phyloP scores from a whole-genome alignment of 2,797 vertebrate species.

The Tragelaphus eurycerus region DNA sequence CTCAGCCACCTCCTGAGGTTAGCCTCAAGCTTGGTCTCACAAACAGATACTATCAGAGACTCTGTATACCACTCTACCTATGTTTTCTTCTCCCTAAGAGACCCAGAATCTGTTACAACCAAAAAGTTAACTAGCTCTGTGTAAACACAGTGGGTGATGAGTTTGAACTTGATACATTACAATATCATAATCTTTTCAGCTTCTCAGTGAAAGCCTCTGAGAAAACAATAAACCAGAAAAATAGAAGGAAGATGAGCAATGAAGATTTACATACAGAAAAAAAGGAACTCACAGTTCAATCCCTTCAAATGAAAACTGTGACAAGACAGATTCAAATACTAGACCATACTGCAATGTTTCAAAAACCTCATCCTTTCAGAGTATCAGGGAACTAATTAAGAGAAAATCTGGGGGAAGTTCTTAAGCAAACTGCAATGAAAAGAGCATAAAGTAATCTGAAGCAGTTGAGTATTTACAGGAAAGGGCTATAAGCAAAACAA shows the following conservation, averaged over 20 bases:
- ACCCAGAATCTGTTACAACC: neutral
- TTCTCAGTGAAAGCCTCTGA: neutral
- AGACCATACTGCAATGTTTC: neutral
- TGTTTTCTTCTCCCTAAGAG: neutral
- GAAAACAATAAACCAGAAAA: neutral
- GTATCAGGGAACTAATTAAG: neutral
- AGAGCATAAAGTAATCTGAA: neutral
- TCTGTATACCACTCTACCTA: neutral
- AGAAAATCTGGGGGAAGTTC: neutral
- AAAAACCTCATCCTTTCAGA: neutral
- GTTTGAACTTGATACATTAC: neutral
- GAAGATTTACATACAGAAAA: neutral
- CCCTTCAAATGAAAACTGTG: neutral
- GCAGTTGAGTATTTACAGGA: neutral
- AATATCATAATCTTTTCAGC: neutral
- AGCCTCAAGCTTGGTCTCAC: neutral
- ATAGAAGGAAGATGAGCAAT: neutral
- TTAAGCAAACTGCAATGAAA: neutral
- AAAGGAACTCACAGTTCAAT: neutral
- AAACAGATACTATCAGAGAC: neutral
- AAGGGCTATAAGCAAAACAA: neutral
- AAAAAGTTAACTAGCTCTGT: neutral
- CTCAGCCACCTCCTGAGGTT: neutral
- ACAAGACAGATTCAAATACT: neutral
- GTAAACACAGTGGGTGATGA: neutral